A percentile compares a stretch with the other conserved stretches of the same genome.
Evolutionary conservation across 2,113 vertebrate species (phyloP).

Genomic region (Ceyx margarethae): DNA sequence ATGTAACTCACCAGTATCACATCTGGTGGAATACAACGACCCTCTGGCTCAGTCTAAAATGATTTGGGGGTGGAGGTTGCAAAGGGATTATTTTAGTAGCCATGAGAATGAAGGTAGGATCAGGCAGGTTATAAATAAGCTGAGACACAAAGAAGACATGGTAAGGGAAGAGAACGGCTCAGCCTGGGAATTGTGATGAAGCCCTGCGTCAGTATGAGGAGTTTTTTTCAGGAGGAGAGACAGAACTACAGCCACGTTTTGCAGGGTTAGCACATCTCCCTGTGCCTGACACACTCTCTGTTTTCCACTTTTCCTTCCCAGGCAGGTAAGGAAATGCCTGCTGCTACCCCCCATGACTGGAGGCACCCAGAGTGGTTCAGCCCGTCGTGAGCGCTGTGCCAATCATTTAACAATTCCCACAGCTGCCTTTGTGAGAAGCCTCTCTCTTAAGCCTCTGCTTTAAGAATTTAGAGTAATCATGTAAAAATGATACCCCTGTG

Average conservation of each 20-base stretch:
- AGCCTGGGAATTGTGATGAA: background rate
- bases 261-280: background rate
- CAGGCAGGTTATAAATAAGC: background rate
- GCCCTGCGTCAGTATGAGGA: background rate
- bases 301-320: background rate
- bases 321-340: constrained; percentile 59
- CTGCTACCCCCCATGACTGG: constrained; percentile 52
- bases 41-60: background rate
- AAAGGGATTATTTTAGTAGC: background rate
- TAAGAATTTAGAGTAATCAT: constrained; percentile 91
- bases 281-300: background rate
- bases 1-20: background rate
- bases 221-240: background rate
- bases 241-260: constrained; percentile 14
- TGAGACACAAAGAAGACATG: background rate
- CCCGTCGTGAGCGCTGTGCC: constrained; percentile 76
- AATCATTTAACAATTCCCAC: constrained; percentile 89
- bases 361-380: constrained; percentile 73
- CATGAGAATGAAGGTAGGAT: background rate
- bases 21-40: background rate
- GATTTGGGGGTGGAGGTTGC: background rate
- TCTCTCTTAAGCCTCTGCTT: constrained; percentile 87
- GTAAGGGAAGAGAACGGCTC: background rate
- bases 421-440: constrained; percentile 83
- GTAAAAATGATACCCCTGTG: constrained; percentile 89